Evolutionary conservation across 2,888 invertebrate genomes (phyloP), one percentile per base, ranked within the genome.

Genomic region (Drosophila neoperkinsi): DNA sequence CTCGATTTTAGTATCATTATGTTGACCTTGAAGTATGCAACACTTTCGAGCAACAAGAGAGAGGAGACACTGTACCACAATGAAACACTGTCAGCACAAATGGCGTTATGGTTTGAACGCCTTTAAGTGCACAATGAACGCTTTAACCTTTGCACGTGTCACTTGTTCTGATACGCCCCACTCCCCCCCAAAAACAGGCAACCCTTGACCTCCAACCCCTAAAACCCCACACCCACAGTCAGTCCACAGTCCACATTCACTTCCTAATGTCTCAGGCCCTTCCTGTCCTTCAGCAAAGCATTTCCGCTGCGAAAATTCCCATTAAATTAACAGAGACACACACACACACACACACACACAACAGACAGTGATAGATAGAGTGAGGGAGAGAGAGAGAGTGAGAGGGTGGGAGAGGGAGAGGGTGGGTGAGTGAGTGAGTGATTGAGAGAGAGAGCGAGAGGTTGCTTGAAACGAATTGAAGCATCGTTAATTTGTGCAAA

Each of bases 401-500:
- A 66, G 21, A 25, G 34, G 16, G 69, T 65, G 70, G 59, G 69
- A 7, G 18, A 3, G 36, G 3, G 41, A 10, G n/a, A 73, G 69
- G 66, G 33, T 16, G 25, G 16, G 69, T 63, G 71, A 57, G 67
- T 18, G 38, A 9, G n/a, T 11, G 66, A 51, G 43, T 11, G 66
- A 21, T 61, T 59, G 69, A 67, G 65, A 49, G 67, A 62, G 38
- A 13, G 28, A 70, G 67, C 51, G 68, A 69, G 41, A 28, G 46
- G 50, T 34, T 18, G 25, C 64, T 43, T 73, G 60, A 73, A 73
- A 63, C 66, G 52, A 77, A 73, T 75, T 79, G 69, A 72, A 85
- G 85, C 86, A 80, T 79, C 88, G 82, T 88, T 85, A 88, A 85
- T 85, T 83, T 88, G 88, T 85, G 88, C 85, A 88, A 85, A 85